These are phyloP conservation scores for Paedocypris sp. DNA, from an alignment of 2,113 vertebrate genomes.

Conservation along the genomic window DNA sequence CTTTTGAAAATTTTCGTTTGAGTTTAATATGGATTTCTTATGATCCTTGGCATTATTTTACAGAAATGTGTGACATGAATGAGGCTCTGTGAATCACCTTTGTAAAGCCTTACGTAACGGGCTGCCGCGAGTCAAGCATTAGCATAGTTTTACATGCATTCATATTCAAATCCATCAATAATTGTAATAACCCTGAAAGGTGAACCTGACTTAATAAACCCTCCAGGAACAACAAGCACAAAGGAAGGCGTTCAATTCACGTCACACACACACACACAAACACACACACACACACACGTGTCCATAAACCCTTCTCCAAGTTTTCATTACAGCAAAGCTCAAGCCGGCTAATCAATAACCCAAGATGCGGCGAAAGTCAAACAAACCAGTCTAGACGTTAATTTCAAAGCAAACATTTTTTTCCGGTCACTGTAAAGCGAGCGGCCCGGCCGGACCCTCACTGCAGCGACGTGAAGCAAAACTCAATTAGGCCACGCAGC, in stretches of 20 bases:
- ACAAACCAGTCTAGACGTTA: slow-evolving; percentile 6
- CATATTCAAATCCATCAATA: neutral
- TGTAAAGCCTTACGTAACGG: neutral
- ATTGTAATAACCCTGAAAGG: neutral
- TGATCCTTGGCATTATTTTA: neutral
- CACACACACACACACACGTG: too few relatives aligned
- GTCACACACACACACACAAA: too few relatives aligned
- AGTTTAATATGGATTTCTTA: too few relatives aligned
- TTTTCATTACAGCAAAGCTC: slow-evolving; percentile 2
- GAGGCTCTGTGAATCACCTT: neutral
- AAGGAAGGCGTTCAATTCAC: neutral
- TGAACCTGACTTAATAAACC: neutral
- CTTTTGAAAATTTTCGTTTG: too few relatives aligned
- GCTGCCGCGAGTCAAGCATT: neutral
- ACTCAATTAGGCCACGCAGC: slow-evolving; percentile 7
- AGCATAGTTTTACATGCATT: neutral
- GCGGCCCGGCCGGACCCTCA: neutral
- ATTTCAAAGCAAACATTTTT: neutral
- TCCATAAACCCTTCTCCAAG: neutral
- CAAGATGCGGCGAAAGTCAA: neutral
- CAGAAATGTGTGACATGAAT: neutral
- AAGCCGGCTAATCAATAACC: neutral
- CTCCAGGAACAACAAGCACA: neutral
- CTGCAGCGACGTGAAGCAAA: slow-evolving; percentile 1
- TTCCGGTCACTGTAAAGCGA: neutral